Conservation (phyloP, 2,797 vertebrate species). For the Oryzias sinensis region DNA sequence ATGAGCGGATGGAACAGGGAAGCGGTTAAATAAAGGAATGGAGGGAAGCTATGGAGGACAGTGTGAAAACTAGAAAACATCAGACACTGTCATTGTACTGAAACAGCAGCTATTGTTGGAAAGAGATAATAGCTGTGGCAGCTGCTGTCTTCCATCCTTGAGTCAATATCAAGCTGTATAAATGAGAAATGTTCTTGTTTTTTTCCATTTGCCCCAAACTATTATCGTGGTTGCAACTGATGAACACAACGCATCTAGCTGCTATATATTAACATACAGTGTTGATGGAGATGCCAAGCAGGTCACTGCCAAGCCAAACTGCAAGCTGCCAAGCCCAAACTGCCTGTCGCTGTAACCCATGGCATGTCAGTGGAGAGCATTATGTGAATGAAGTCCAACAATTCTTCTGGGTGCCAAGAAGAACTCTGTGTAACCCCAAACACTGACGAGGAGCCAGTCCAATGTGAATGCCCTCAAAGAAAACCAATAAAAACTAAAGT, state of each 20-base stretch:
- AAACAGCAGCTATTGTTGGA: constrained; percentile 59
- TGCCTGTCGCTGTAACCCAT: constrained; percentile 67
- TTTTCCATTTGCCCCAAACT: constrained; percentile 22
- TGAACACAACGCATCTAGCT: constrained; percentile 51
- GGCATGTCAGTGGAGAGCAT: constrained; percentile 58
- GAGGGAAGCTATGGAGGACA: constrained; percentile 58
- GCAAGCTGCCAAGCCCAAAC: constrained; percentile 66
- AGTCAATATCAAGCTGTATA: constrained; percentile 17
- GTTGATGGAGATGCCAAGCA: constrained; percentile 66
- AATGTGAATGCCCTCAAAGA: constrained; percentile 74
- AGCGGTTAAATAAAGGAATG: constrained; percentile 44
- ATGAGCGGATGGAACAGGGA: constrained; percentile 71
- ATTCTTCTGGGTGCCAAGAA: constrained; percentile 71
- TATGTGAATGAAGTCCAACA: constrained; percentile 67
- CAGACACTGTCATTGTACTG: constrained; percentile 54
- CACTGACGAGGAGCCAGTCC: constrained; percentile 69
- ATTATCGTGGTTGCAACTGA: constrained; percentile 49
- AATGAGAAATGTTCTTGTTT: constrained; percentile 7
- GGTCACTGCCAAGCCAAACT: constrained; percentile 65
- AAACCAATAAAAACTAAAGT: constrained; percentile 73
- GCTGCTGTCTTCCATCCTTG: constrained; percentile 40
- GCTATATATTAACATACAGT: constrained; percentile 66
- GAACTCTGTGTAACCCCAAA: constrained; percentile 74
- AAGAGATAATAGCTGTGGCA: constrained; percentile 57
- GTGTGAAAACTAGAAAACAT: constrained; percentile 67